These are phyloP conservation scores for Lomographa bimaculata DNA, from an alignment of 2,888 invertebrate genomes.

Conservation along the genomic window DNA sequence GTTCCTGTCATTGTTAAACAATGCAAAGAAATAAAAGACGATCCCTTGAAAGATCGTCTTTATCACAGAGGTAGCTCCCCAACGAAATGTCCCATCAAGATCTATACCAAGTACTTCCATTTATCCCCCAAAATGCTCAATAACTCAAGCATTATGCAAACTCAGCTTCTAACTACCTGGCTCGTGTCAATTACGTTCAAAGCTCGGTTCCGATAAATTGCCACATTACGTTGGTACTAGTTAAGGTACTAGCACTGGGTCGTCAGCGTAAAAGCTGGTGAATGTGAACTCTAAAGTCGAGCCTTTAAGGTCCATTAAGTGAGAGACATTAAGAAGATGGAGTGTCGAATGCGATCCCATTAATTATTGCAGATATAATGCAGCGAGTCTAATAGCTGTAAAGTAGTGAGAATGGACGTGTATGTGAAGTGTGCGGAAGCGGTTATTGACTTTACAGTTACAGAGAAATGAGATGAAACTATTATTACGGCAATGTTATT, in stretches of 20 bases:
- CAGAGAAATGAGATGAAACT: too few species aligned
- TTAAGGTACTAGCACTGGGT: constrained; percentile 15
- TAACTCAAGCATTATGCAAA: constrained; percentile 27
- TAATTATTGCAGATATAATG: too few species aligned
- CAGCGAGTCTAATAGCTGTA: too few species aligned
- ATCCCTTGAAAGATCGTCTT: too few species aligned
- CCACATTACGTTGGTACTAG: constrained; percentile 16
- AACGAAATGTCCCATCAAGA: constrained; percentile 6
- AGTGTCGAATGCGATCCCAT: constrained; percentile 5
- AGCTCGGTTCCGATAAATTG: constrained; percentile 13
- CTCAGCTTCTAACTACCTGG: constrained; percentile 17
- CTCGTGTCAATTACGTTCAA: constrained; percentile 14
- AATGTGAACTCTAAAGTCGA: not conserved
- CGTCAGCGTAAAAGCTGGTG: constrained; percentile 3
- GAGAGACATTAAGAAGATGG: constrained; percentile 2
- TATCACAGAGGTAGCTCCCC: too few species aligned
- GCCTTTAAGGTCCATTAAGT: constrained; percentile 1
- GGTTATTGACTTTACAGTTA: too few species aligned
- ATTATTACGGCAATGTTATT: too few species aligned
- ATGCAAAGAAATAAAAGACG: too few species aligned
- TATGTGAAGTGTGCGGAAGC: too few species aligned
- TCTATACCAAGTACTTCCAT: constrained; percentile 10
- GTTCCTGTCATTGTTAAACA: too few species aligned
- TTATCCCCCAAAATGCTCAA: constrained; percentile 12
- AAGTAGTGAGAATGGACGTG: too few species aligned